These are phyloP conservation scores for Arrhamphus sclerolepis DNA, from an alignment of 2,797 vertebrate genomes.

Conservation along the genomic window DNA sequence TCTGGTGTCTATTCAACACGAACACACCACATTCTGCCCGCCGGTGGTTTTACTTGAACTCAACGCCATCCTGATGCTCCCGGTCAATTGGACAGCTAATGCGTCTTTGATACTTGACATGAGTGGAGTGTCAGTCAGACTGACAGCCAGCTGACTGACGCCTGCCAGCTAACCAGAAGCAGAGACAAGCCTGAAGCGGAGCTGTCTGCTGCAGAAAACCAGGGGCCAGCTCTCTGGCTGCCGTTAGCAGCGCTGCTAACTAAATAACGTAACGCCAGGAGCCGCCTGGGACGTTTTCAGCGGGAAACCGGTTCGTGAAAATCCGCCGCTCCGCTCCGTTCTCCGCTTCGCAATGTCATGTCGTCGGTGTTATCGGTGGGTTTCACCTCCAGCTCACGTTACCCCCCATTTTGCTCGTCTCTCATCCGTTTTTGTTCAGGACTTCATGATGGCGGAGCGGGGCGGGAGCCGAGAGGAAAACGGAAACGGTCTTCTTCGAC, in stretches of 20 bases:
- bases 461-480: constrained; percentile 82
- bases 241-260: constrained; percentile 68
- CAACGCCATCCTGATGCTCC: constrained; percentile 65
- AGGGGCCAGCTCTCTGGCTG: constrained; percentile 48
- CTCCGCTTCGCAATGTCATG: constrained; percentile 62
- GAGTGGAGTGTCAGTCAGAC: constrained; percentile 33
- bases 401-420: constrained; percentile 72
- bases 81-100: constrained; percentile 47
- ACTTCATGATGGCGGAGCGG: constrained; percentile 86
- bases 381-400: constrained; percentile 54
- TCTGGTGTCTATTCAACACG: constrained; percentile 71
- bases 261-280: constrained; percentile 55
- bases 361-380: constrained; percentile 33
- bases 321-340: constrained; percentile 55
- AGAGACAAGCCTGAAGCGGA: constrained; percentile 13
- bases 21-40: constrained; percentile 61
- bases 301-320: constrained; percentile 42
- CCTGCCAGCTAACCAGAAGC: constrained; percentile 47
- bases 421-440: constrained; percentile 82
- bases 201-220: constrained; percentile 44
- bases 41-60: constrained; percentile 47
- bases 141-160: constrained; percentile 67
- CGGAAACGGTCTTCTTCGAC: constrained; percentile 77
- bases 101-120: constrained; percentile 56
- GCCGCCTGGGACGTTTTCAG: constrained; percentile 46